phyloP scores from a whole-genome alignment of 2,113 vertebrate genomes.

The Pseudorectes ferrugineus region DNA sequence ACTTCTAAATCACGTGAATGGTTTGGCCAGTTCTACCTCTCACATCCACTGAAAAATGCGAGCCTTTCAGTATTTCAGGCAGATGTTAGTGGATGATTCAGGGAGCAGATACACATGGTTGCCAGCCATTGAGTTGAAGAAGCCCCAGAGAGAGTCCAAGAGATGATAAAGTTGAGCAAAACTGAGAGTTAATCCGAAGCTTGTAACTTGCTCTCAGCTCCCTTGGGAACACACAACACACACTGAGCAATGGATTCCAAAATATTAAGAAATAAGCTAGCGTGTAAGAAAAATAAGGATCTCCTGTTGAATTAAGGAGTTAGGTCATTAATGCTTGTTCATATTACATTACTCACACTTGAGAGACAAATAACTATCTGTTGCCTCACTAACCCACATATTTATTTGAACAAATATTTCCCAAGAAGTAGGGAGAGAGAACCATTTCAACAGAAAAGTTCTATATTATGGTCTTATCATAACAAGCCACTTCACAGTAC shows the following conservation, averaged over 20 bases:
- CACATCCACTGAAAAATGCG: background rate
- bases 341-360: constrained; percentile 66
- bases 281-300: constrained; percentile 61
- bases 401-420: constrained; percentile 66
- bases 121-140: constrained; percentile 28
- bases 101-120: background rate
- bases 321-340: constrained; percentile 64
- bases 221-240: constrained; percentile 13
- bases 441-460: constrained; percentile 54
- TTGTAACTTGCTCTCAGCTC: background rate
- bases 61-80: constrained; percentile 6
- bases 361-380: constrained; percentile 63
- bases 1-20: background rate
- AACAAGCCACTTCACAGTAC: constrained; percentile 49
- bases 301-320: constrained; percentile 62
- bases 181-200: constrained; percentile 20
- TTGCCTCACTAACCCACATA: constrained; percentile 59
- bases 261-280: constrained; percentile 61
- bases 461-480: constrained; percentile 47
- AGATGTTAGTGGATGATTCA: constrained; percentile 37
- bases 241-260: constrained; percentile 42
- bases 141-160: constrained; percentile 7
- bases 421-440: constrained; percentile 36
- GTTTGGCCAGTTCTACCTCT: background rate
- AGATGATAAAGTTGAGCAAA: constrained; percentile 17